Evolutionary conservation across 2,888 invertebrate species (phyloP).

Genomic region (Sphaerophoria taeniata): DNA sequence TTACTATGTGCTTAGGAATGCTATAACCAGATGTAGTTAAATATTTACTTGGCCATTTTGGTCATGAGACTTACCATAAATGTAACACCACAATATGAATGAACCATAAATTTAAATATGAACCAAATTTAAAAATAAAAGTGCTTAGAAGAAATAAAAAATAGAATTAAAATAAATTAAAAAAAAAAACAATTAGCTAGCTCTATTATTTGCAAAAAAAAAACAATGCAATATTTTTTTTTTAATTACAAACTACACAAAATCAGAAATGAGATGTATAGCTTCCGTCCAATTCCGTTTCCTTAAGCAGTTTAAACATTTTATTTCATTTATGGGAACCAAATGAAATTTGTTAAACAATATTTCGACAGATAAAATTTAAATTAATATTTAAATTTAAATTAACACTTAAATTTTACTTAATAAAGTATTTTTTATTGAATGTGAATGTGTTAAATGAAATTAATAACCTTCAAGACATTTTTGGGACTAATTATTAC

Average conservation of each 20-base stretch:
- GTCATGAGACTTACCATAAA: background rate
- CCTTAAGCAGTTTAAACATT: no score
- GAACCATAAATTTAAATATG: background rate
- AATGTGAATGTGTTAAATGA: no score
- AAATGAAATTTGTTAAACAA: no score
- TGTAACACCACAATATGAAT: background rate
- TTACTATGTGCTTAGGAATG: background rate
- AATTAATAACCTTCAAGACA: no score
- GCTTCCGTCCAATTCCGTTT: constrained; percentile 63
- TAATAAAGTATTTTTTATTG: no score
- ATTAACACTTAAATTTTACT: no score
- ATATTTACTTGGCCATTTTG: constrained; percentile 26
- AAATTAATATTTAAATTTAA: no score
- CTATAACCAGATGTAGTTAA: constrained; percentile 17
- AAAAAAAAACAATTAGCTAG: background rate
- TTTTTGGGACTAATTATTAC: no score
- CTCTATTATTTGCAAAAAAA: background rate
- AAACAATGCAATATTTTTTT: background rate
- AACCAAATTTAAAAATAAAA: background rate
- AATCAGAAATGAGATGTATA: constrained; percentile 56
- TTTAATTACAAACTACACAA: background rate
- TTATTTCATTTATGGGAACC: no score
- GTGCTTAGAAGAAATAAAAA: background rate
- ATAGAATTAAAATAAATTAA: background rate
- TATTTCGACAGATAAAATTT: no score